Percentiles rank a stretch among this genome's conserved stretches.
Evolutionary conservation across 2,113 vertebrate genomes (phyloP).

Genomic region (Xiphophorus couchianus): DNA sequence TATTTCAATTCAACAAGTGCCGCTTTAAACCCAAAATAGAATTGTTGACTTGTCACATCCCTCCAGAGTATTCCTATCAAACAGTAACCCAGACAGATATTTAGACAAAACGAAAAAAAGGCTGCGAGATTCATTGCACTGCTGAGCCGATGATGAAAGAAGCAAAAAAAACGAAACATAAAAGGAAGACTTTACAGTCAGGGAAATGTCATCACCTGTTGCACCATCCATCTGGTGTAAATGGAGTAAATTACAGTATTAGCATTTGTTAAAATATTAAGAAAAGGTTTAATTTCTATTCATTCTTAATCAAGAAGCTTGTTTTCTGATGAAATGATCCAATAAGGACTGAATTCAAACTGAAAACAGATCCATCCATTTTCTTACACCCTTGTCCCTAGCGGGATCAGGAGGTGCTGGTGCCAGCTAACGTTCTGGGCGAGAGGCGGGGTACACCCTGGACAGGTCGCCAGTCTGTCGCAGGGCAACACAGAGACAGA

Average conservation of each 20-base stretch:
- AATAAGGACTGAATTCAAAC: background rate
- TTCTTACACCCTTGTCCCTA: too few species aligned
- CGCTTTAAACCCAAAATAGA: conserved; percentile 6
- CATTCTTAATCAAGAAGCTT: background rate
- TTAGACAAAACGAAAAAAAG: conserved; percentile 12
- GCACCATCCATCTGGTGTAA: conserved; percentile 5
- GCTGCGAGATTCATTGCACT: conserved; percentile 17
- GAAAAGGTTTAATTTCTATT: background rate
- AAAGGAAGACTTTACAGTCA: conserved; percentile 29
- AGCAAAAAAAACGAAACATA: conserved; percentile 42
- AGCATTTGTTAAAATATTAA: background rate
- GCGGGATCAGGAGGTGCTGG: too few species aligned
- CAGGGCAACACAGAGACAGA: too few species aligned
- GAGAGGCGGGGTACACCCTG: too few species aligned
- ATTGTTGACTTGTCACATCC: conserved; percentile 1
- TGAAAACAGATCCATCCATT: background rate
- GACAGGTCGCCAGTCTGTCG: too few species aligned
- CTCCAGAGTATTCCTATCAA: background rate
- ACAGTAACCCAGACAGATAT: conserved; percentile 1
- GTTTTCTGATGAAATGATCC: background rate
- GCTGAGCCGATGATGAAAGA: conserved; percentile 50
- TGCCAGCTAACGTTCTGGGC: too few species aligned
- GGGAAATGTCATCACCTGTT: conserved; percentile 27
- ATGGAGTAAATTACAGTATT: background rate
- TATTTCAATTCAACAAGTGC: background rate